Conservation (phyloP, 2,113 vertebrate species). For the Arvicanthis niloticus region DNA sequence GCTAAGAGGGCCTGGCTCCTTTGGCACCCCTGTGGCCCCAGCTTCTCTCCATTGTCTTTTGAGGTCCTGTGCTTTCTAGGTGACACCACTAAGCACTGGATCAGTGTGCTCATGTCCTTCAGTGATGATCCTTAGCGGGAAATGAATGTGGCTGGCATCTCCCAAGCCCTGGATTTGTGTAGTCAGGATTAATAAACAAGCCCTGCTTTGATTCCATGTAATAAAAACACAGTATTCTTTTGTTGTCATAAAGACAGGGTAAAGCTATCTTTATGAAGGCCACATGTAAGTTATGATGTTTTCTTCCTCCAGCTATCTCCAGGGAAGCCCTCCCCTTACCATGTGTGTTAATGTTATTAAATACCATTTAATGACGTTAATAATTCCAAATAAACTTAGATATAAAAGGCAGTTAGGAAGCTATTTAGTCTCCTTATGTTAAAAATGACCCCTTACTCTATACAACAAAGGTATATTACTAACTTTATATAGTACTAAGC, state of each 20-base stretch:
- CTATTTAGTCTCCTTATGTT: neutral
- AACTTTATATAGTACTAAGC: neutral
- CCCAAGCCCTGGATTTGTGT: neutral
- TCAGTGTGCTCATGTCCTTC: neutral
- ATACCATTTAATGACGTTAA: neutral
- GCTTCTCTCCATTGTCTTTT: neutral
- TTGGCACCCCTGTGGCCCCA: neutral
- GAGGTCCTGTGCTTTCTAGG: neutral
- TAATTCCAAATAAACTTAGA: conserved; percentile 23
- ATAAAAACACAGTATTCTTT: neutral
- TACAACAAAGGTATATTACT: neutral
- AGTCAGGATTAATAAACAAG: conserved; percentile 46
- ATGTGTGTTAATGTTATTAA: neutral
- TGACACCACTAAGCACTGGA: neutral
- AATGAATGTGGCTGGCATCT: neutral
- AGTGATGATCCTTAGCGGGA: conserved; percentile 27
- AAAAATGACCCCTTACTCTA: neutral
- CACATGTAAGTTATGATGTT: neutral
- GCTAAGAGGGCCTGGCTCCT: conserved; percentile 68
- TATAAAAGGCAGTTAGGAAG: neutral
- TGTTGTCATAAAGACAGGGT: neutral
- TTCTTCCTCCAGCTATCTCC: neutral
- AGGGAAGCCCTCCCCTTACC: too few relatives aligned
- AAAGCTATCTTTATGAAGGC: conserved; percentile 49
- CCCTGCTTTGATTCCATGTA: neutral